Base-by-base conservation (phyloP, 2,888 invertebrate genomes). In the Chromoteleia sp. region DNA sequence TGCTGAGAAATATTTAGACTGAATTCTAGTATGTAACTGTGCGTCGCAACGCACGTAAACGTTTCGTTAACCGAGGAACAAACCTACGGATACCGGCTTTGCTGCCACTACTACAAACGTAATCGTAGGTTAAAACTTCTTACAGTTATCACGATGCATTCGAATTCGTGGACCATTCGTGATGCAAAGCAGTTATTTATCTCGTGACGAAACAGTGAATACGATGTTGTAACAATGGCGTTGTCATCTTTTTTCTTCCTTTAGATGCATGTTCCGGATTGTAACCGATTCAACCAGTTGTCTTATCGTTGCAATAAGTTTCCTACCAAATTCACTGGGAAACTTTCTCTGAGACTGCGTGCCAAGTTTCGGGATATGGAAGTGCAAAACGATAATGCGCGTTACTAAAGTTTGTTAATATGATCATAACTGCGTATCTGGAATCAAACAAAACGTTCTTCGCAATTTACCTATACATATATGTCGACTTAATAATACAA, bases 341-440 rank as follows among this genome's bases (percentile, higher is more conserved):
- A 81, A 81, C 65, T 81, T 81, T 71, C 70, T 52, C 63, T 25
- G 58, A 75, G 45, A 58, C 63, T 75, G 71, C 65, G 59, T 76
- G 81, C 73, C 73, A 79, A 79, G 79, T 76, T 81, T 75, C 43
- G 52, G 71, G 81, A 59, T 76, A 76, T 71, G 67, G 52, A 81
- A 81, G 65, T 76, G 68, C 50, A 71, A 75, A 70, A 63, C 76
- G 75, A 81, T 81, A 80, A 80, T 70, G 58, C 70, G 33, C 58
- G 58, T 59, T 75, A 52, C 48, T 56, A 48, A 80, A 75, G 70
- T 80, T 80, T 61, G 70, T 80, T 80, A 80, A 80, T 63, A 63
- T 75, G 54, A 68, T 75, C 70, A 71, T 65, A 78, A 65, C 65
- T 65, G 21, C 30, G 10, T 77, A 61, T 56, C 54, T 63, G 63